Conservation (phyloP, 2,797 vertebrate species). For the Micromesistius poutassou region DNA sequence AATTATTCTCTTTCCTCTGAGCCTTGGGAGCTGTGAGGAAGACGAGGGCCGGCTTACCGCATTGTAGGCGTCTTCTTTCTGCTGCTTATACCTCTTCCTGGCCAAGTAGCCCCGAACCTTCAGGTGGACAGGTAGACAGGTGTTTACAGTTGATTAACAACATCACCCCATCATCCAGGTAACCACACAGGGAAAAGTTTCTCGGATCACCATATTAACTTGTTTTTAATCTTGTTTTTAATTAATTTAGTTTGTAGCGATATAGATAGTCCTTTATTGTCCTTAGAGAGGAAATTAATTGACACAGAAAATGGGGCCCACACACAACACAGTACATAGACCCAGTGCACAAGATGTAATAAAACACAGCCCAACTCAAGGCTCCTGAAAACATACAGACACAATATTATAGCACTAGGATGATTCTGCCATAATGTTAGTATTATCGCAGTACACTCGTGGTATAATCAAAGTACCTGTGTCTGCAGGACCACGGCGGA, state of each 20-base stretch:
- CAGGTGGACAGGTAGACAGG: not conserved
- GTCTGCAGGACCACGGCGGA: constrained; percentile 76
- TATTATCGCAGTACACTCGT: not conserved
- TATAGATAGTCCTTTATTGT: not conserved
- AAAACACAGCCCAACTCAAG: not conserved
- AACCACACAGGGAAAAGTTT: not conserved
- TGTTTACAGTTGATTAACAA: not conserved
- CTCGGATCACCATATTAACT: not conserved
- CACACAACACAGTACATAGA: not conserved
- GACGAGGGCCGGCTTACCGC: constrained; percentile 73
- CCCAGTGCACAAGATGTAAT: not conserved
- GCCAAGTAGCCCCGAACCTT: constrained; percentile 75
- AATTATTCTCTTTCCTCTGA: not conserved
- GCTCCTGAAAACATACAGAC: not conserved
- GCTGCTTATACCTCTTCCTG: constrained; percentile 65
- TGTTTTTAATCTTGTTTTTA: not conserved
- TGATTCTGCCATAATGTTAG: not conserved
- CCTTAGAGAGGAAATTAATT: not conserved
- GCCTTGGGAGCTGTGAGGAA: not conserved
- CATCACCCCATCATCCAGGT: too few relatives aligned
- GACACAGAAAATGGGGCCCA: not conserved
- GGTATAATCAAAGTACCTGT: constrained; percentile 29
- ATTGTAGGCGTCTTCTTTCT: constrained; percentile 67
- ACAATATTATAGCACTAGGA: too few relatives aligned
- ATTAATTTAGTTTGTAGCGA: not conserved